phyloP scores from a whole-genome alignment of 1,140 invertebrate genomes.

The Sarcophaga peregrina region DNA sequence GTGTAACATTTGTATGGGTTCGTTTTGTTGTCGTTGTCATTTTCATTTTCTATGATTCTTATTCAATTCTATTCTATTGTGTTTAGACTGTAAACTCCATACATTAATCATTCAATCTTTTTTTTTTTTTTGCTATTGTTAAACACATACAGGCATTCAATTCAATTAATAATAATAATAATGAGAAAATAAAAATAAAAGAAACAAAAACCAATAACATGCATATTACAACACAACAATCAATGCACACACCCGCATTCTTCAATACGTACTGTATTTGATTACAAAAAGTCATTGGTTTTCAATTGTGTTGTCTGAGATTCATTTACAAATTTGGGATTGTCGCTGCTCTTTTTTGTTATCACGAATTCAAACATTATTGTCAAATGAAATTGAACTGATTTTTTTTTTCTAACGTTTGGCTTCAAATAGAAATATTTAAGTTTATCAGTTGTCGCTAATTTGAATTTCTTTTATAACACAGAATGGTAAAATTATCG shows the following conservation, averaged over 20 bases:
- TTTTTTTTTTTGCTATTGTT: no score
- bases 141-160: constrained; percentile 2
- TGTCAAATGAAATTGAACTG: no score
- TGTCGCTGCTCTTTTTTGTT: background rate
- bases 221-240: background rate
- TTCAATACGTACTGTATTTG: background rate
- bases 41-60: background rate
- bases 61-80: no score
- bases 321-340: background rate
- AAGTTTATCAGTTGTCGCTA: no score
- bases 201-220: background rate
- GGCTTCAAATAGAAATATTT: no score
- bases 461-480: no score
- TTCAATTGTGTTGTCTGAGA: background rate
- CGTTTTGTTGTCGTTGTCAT: background rate
- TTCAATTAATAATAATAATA: background rate
- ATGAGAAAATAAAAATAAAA: background rate
- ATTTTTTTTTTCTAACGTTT: no score
- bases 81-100: no score
- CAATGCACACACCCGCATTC: constrained; percentile 14
- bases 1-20: constrained; percentile 26
- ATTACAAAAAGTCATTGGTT: background rate
- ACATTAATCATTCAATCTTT: no score
- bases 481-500: no score
- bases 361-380: no score